Conservation (phyloP, 2,113 vertebrate species). For the Nematolebias whitei region DNA sequence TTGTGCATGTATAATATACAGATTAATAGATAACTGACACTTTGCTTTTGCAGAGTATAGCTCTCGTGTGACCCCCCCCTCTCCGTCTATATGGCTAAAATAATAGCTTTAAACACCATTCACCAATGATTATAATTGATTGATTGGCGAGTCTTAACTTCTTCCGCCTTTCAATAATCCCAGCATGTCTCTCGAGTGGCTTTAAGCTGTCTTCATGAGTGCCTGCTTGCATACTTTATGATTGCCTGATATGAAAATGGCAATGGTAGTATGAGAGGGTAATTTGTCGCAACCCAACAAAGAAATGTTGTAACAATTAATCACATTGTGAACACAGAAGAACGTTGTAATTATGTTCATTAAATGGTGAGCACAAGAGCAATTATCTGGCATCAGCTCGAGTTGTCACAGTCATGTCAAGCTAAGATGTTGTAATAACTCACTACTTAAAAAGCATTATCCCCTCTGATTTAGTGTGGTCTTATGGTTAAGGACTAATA, state of each 20-base stretch:
- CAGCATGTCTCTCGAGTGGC: conserved; percentile 71
- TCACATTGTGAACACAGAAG: conserved; percentile 77
- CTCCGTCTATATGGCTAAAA: conserved; percentile 41
- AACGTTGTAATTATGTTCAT: conserved; percentile 82
- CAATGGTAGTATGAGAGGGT: conserved; percentile 72
- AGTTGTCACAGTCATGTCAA: conserved; percentile 73
- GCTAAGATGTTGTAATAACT: conserved; percentile 75
- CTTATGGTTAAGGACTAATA: conserved; percentile 43
- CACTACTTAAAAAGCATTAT: conserved; percentile 66
- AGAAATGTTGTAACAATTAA: conserved; percentile 84
- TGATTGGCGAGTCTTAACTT: conserved; percentile 73
- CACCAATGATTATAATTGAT: conserved; percentile 66
- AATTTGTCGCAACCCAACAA: conserved; percentile 81
- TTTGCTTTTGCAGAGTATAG: conserved; percentile 27
- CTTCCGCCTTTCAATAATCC: conserved; percentile 71
- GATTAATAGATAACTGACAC: conserved; percentile 18
- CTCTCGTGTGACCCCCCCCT: conserved; percentile 38
- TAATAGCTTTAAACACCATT: conserved; percentile 64
- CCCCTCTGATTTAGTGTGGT: conserved; percentile 49
- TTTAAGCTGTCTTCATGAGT: conserved; percentile 72
- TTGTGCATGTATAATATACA: conserved; percentile 18
- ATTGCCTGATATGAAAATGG: conserved; percentile 78
- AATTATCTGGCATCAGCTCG: conserved; percentile 77
- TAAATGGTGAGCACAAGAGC: conserved; percentile 78
- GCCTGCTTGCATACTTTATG: conserved; percentile 69